Evolutionary conservation across 2,797 vertebrate genomes (phyloP), one percentile per base, ranked within the genome.

Genomic region (Salarias fasciatus): DNA sequence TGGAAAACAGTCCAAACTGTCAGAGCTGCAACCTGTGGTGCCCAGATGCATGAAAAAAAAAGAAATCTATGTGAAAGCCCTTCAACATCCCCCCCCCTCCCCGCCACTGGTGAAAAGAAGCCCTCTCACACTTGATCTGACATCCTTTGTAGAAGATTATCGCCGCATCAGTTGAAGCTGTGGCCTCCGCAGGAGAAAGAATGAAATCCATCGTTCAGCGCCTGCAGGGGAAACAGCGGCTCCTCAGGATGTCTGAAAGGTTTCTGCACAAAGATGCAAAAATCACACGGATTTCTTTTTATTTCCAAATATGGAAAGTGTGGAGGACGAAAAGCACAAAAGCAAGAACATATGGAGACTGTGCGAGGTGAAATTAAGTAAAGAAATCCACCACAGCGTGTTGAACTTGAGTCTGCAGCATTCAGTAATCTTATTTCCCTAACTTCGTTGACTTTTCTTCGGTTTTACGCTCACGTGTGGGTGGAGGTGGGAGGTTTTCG

Each of bases 331-430:
- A n/a, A n/a, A n/a, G n/a, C n/a, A n/a, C n/a, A n/a, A n/a, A n/a
- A n/a, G n/a, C n/a, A n/a, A n/a, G n/a, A 24, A 24, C n/a, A 18
- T 11, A 2, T 24, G 1, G 15, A 5, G 45, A 12, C 44, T 4
- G 42, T 10, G 15, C 24, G 9, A 55, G 13, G 13, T 53, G 6
- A 54, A 37, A 35, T 12, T 2, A 24, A 24, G 18, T 24, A 2
- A 24, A 24, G 18, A 18, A 24, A 24, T 24, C 18, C 18, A 24
- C n/a, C n/a, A n/a, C n/a, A n/a, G n/a, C n/a, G n/a, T n/a, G n/a
- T n/a, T n/a, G n/a, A n/a, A n/a, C n/a, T n/a, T n/a, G n/a, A n/a
- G 4, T 41, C 37, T 48, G 6, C 37, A 63, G 61, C 52, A 67
- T 75, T 58, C 8, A 61, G 66, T 24, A 2, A 24, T 24, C 18